Conservation (phyloP, 53 echinoderm and acorn worm species). For the Holothuria leucospilota region DNA sequence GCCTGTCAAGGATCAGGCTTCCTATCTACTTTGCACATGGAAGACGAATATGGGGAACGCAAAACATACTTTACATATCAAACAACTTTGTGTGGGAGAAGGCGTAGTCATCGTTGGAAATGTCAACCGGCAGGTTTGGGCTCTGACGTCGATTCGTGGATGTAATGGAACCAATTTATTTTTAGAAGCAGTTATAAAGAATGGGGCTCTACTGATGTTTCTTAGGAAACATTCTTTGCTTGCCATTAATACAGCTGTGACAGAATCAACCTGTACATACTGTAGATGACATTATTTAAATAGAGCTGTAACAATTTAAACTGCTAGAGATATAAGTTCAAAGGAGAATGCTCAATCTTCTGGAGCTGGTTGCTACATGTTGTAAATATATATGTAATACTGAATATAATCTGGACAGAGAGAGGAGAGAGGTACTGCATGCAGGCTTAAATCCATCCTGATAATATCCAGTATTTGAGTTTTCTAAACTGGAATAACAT, state of each 20-base stretch:
- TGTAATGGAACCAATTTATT: conserved; percentile 13
- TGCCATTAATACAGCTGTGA: not conserved
- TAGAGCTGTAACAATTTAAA: too few relatives aligned
- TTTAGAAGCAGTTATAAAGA: conserved; percentile 27
- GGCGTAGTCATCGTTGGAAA: not conserved
- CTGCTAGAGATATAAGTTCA: too few relatives aligned
- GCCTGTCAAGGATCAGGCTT: conserved; percentile 26
- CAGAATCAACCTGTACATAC: too few relatives aligned
- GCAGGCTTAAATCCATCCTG: too few relatives aligned
- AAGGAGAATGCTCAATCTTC: too few relatives aligned
- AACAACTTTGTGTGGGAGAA: conserved; percentile 28
- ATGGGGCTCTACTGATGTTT: conserved; percentile 2
- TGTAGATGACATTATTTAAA: too few relatives aligned
- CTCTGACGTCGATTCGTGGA: conserved; percentile 36
- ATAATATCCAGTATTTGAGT: too few relatives aligned
- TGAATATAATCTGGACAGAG: too few relatives aligned
- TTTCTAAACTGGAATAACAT: too few relatives aligned
- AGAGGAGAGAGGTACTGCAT: too few relatives aligned
- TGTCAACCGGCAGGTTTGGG: conserved; percentile 19
- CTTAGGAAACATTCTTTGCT: not conserved
- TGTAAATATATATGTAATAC: too few relatives aligned
- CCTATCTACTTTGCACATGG: not conserved
- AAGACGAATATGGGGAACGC: conserved; percentile 19
- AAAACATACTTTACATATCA: conserved; percentile 38
- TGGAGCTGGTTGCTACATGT: too few relatives aligned